Conservation (phyloP, 2,888 invertebrate species). For the Xanthia togata region DNA sequence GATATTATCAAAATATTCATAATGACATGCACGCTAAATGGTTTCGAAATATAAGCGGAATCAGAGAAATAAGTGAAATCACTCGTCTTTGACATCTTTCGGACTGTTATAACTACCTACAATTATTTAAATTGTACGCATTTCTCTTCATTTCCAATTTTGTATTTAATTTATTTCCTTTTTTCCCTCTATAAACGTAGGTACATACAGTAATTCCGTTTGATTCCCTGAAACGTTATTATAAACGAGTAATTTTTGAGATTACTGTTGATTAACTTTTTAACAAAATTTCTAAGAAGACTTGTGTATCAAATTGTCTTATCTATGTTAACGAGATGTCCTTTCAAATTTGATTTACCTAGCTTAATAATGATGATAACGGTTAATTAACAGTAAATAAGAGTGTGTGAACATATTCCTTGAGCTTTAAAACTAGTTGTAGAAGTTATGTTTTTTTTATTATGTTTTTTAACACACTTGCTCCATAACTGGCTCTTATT, state of each 20-base stretch:
- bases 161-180: not conserved
- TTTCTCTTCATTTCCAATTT: not conserved
- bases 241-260: not conserved
- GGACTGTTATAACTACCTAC: too few relatives aligned
- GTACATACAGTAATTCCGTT: not conserved
- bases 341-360: not conserved
- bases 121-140: not conserved
- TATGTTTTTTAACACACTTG: not conserved
- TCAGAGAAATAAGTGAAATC: not conserved
- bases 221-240: not conserved
- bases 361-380: too few relatives aligned
- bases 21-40: not conserved
- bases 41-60: not conserved
- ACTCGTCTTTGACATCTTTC: not conserved
- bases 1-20: not conserved
- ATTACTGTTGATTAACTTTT: not conserved
- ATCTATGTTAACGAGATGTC: not conserved
- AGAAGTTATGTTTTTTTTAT: not conserved
- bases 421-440: not conserved
- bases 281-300: not conserved
- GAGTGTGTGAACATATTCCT: not conserved
- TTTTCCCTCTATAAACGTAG: not conserved
- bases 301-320: constrained; percentile 3
- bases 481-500: not conserved
- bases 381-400: too few relatives aligned